phyloP scores from a whole-genome alignment of 1,140 invertebrate species.

The Achroia grisella region DNA sequence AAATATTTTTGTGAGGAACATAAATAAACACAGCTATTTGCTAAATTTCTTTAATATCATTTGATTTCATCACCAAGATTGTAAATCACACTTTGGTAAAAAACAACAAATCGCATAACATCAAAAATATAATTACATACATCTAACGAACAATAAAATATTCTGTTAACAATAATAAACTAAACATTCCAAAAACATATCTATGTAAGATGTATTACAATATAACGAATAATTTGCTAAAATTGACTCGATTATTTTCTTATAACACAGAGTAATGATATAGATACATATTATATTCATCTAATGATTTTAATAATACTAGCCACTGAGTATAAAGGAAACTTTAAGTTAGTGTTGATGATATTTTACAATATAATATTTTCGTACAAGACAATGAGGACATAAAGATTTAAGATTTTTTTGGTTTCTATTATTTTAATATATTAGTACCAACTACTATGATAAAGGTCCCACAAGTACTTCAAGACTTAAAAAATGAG shows the following conservation, averaged over 20 bases:
- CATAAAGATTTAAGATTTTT: slow-evolving; percentile 15
- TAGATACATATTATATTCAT: slow-evolving; percentile 4
- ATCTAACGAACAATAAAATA: slow-evolving; percentile 25
- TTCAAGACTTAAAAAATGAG: slow-evolving; percentile 36
- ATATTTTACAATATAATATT: slow-evolving; percentile 5
- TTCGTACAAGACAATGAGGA: slow-evolving; percentile 5
- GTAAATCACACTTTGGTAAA: slow-evolving; percentile 40
- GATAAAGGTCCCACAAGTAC: slow-evolving; percentile 53
- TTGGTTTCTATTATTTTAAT: slow-evolving; percentile 17
- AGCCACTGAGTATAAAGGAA: neutral
- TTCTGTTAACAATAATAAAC: slow-evolving; percentile 31
- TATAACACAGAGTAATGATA: slow-evolving; percentile 3
- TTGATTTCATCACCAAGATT: slow-evolving; percentile 30
- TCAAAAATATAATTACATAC: slow-evolving; percentile 19
- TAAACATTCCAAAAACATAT: slow-evolving; percentile 19
- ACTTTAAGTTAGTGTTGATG: neutral
- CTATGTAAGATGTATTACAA: slow-evolving; percentile 4
- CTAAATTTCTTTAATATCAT: slow-evolving; percentile 22
- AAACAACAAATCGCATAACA: slow-evolving; percentile 37
- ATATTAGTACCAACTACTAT: slow-evolving; percentile 33
- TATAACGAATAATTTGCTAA: slow-evolving; percentile 27
- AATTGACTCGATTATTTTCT: slow-evolving; percentile 35
- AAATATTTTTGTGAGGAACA: too few relatives aligned
- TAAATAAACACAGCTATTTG: slow-evolving; percentile 8
- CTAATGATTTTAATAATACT: neutral